A percentile compares a stretch with the other conserved stretches of the same genome.
Evolutionary conservation across 2,797 vertebrate species (phyloP).

Genomic region (Gallinago stenura): DNA sequence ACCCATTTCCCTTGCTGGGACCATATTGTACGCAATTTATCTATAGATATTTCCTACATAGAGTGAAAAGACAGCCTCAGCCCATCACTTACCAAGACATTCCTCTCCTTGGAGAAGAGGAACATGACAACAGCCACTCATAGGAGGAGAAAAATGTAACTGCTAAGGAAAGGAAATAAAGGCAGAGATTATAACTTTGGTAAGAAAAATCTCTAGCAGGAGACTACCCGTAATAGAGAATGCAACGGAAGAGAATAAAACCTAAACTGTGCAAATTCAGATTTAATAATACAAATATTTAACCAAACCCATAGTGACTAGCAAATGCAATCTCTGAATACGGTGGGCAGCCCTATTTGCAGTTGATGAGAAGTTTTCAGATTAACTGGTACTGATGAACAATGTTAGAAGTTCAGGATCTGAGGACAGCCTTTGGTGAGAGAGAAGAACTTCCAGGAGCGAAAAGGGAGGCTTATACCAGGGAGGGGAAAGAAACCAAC

Average conservation of each 20-base stretch:
- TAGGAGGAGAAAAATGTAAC: neutral
- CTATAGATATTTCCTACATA: neutral
- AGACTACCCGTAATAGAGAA: neutral
- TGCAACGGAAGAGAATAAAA: neutral
- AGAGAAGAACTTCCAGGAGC: neutral
- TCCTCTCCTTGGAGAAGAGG: neutral
- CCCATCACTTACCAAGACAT: neutral
- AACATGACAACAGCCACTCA: neutral
- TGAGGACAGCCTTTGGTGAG: neutral
- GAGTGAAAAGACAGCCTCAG: neutral
- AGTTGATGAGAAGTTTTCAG: neutral
- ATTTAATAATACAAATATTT: neutral
- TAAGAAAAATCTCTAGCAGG: neutral
- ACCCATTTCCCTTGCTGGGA: neutral
- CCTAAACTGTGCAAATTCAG: neutral
- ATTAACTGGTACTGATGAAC: neutral
- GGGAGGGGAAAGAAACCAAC: fast-evolving
- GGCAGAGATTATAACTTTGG: neutral
- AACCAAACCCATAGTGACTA: neutral
- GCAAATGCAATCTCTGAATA: neutral
- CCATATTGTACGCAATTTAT: neutral
- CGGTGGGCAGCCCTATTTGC: fast-evolving
- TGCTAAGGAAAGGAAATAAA: neutral
- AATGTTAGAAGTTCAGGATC: neutral
- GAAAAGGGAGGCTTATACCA: neutral